Base-by-base conservation (phyloP, 35 echinoderm and acorn worm genomes). In the Heliocidaris tuberculata region DNA sequence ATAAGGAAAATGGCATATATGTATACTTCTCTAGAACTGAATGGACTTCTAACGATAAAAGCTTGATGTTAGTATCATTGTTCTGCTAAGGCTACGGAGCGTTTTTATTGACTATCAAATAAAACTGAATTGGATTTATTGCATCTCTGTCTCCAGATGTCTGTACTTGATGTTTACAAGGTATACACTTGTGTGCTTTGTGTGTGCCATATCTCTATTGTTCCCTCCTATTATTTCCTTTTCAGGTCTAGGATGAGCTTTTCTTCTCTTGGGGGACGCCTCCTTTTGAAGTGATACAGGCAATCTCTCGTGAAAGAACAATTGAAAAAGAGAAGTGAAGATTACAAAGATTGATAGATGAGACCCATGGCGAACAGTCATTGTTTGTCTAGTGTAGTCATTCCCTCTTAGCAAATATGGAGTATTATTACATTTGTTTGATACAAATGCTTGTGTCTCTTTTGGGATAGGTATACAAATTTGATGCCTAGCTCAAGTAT, bases 91-190 rank as follows among this genome's bases (percentile, higher is more conserved):
- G 19, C 86, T 32, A 32, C 86, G 27, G 87, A 89, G 31, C 32
- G 87, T 89, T 89, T 89, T 89, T 89, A 89, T 89, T 89, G 87
- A 89, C 87, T 89, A 89, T 89, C 87, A 89, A 89, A 89, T 89
- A 89, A 89, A 89, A 89, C 32, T 89, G 87, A 89, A 89, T 89
- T 89, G 87, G 87, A 89, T 89, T 89, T 89, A 89, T 89, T 89
- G 87, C 87, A 89, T 89, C 87, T 89, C 87, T 47, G 87, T 89
- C 87, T 89, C 87, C 87, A 32, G 19, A 32, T 89, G 87, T 89
- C 87, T 89, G 87, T 89, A 89, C 87, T 89, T 89, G 87, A 48
- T 89, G 87, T 89, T 89, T 89, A 48, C 87, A 89, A 89, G 87
- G 87, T 48, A 89, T 48, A 89, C 87, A 48, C 19, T 48, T 47